These are phyloP conservation scores for Aramus guarauna DNA, from an alignment of 2,113 vertebrate species.

Conservation along the genomic window DNA sequence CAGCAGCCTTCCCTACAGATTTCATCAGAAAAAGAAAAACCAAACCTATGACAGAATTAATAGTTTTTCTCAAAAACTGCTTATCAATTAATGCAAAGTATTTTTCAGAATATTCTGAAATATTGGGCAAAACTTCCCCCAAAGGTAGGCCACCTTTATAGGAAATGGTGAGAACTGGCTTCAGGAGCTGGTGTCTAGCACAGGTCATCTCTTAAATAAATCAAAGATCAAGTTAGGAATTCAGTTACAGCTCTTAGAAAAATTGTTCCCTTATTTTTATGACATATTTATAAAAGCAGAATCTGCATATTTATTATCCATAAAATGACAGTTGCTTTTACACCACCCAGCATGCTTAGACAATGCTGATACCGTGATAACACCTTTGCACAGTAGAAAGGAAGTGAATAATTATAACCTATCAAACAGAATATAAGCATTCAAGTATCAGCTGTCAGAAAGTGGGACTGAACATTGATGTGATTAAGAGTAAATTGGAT, in stretches of 20 bases:
- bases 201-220: not conserved
- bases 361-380: not conserved
- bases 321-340: not conserved
- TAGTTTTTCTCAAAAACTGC: not conserved
- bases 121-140: not conserved
- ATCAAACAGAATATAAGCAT: not conserved
- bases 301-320: not conserved
- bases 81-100: not conserved
- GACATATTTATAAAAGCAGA: not conserved
- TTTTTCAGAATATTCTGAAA: not conserved
- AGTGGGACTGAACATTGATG: not conserved
- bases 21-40: not conserved
- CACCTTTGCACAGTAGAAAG: not conserved
- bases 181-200: not conserved
- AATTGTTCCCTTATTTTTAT: not conserved
- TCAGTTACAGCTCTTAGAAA: not conserved
- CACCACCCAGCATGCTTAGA: not conserved
- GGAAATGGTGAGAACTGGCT: not conserved
- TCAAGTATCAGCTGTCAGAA: not conserved
- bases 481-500: not conserved
- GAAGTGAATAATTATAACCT: not conserved
- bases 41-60: not conserved
- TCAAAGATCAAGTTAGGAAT: not conserved
- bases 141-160: rapidly evolving
- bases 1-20: not conserved